Percentiles rank a stretch among this genome's conserved stretches.
These are phyloP conservation scores for Lordiphosa andalusiaca DNA, from an alignment of 2,888 invertebrate genomes.

Conservation along the genomic window DNA sequence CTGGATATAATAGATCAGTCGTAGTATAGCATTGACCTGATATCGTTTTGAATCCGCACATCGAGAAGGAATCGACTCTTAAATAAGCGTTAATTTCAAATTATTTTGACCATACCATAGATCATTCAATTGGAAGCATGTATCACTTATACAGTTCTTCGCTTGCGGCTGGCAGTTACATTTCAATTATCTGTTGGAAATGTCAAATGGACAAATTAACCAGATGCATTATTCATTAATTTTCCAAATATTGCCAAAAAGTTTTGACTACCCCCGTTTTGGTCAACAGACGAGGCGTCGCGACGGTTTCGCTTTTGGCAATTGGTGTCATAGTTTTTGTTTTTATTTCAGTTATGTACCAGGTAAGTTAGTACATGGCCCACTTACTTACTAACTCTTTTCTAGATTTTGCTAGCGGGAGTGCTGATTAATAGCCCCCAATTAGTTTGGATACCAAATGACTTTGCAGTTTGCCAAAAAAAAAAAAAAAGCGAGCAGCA, in stretches of 20 bases:
- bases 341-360: conserved; percentile 11
- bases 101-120: too few relatives aligned
- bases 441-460: conserved; percentile 21
- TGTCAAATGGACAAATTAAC: conserved; percentile 26
- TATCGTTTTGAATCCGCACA: too few relatives aligned
- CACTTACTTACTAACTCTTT: conserved; percentile 10
- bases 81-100: too few relatives aligned
- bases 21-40: too few relatives aligned
- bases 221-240: conserved; percentile 29
- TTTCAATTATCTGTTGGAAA: conserved; percentile 1
- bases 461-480: conserved; percentile 36
- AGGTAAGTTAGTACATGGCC: background rate
- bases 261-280: background rate
- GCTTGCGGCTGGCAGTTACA: too few relatives aligned
- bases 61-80: too few relatives aligned
- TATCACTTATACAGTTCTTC: too few relatives aligned
- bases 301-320: conserved; percentile 28
- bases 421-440: conserved; percentile 15
- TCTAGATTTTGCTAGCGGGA: conserved; percentile 1
- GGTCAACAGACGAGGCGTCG: too few relatives aligned
- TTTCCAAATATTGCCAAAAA: conserved; percentile 15
- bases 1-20: too few relatives aligned
- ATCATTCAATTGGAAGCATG: too few relatives aligned
- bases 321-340: conserved; percentile 41
- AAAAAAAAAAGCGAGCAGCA: conserved; percentile 32